phyloP scores from a whole-genome alignment of 1,140 invertebrate species.

The Caenorhabditis brenneri region DNA sequence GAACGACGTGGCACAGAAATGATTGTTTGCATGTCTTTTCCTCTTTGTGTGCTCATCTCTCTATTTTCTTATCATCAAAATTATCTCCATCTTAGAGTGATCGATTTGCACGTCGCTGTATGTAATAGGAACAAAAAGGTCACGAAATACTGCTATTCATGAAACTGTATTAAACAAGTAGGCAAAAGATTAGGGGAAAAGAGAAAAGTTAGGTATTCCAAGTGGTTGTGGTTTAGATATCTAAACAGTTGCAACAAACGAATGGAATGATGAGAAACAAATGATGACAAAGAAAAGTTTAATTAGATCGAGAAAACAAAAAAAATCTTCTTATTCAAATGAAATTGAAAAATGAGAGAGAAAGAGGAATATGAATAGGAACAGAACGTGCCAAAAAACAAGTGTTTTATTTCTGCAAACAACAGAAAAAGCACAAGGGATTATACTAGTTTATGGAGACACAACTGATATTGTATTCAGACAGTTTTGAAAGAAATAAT shows the following conservation, averaged over 20 bases:
- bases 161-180: background rate
- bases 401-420: background rate
- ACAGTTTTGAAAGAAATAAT: background rate
- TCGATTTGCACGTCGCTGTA: constrained; percentile 15
- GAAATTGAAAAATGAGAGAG: background rate
- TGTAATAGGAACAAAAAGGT: background rate
- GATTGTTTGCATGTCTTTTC: constrained; percentile 26
- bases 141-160: background rate
- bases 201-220: background rate
- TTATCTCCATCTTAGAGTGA: background rate
- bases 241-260: background rate
- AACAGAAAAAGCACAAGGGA: background rate
- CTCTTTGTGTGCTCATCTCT: constrained; percentile 35
- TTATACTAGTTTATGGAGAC: background rate
- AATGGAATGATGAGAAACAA: background rate
- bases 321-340: background rate
- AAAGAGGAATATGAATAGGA: too few relatives aligned
- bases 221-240: background rate
- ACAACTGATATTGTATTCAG: background rate
- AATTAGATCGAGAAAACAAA: background rate
- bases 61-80: constrained; percentile 28
- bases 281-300: background rate
- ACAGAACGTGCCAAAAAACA: background rate
- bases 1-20: constrained; percentile 4
- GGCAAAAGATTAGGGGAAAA: background rate